Conservation (phyloP, 1,140 invertebrate genomes). For the Zaprionus vittiger region DNA sequence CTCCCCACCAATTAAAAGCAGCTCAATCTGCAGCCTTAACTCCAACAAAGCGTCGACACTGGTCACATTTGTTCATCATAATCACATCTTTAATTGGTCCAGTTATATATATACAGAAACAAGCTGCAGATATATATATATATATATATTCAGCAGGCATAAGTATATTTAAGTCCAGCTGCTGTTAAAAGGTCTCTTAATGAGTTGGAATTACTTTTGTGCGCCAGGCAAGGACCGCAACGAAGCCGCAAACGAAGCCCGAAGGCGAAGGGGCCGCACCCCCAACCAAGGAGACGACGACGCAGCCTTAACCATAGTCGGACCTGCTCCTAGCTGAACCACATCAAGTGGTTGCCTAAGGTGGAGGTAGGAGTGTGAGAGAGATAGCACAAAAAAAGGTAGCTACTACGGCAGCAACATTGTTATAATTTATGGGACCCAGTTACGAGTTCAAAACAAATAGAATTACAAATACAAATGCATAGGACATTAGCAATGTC, state of each 20-base stretch:
- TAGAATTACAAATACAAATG: conserved; percentile 57
- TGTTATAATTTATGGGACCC: conserved; percentile 76
- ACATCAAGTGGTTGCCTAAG: conserved; percentile 61
- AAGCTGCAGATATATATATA: neutral
- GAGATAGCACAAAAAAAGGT: conserved; percentile 10
- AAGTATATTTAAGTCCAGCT: conserved; percentile 41
- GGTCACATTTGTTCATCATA: conserved; percentile 22
- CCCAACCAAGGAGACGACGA: conserved; percentile 8
- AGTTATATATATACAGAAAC: neutral
- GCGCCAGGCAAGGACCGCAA: conserved; percentile 8
- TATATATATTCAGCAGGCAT: neutral
- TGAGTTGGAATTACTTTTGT: conserved; percentile 47
- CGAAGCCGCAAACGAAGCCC: conserved; percentile 32
- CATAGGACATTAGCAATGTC: conserved; percentile 73
- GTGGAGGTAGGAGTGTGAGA: conserved; percentile 9
- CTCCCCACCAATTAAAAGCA: conserved; percentile 12
- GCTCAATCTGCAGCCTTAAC: conserved; percentile 4
- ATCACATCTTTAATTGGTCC: conserved; percentile 29
- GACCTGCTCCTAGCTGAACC: conserved; percentile 19
- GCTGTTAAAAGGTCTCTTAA: conserved; percentile 38
- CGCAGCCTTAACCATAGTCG: neutral
- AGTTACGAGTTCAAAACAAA: conserved; percentile 63
- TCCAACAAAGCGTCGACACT: neutral
- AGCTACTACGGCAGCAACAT: conserved; percentile 59
- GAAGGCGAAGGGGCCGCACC: conserved; percentile 31